These are phyloP conservation scores for Hephaestus fuliginosus DNA, from an alignment of 2,797 vertebrate genomes.

Conservation along the genomic window DNA sequence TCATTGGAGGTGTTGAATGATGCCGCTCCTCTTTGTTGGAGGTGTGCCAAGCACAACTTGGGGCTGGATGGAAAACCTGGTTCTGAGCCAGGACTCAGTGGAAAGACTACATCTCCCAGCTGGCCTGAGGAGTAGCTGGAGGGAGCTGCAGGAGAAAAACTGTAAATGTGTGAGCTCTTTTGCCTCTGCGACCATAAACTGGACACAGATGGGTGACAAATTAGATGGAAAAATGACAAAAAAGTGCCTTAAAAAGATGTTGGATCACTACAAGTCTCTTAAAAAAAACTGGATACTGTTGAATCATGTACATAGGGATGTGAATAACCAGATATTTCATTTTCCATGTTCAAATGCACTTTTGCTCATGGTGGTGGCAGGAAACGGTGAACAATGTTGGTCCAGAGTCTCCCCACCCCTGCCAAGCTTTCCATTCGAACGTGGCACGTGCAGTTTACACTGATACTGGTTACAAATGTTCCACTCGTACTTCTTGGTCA, in stretches of 20 bases:
- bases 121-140: constrained; percentile 12
- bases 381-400: background rate
- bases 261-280: background rate
- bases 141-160: constrained; percentile 14
- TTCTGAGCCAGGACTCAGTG: constrained; percentile 21
- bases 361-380: background rate
- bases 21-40: constrained; percentile 26
- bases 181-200: background rate
- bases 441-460: background rate
- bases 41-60: constrained; percentile 1
- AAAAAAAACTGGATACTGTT: background rate
- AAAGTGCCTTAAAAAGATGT: background rate
- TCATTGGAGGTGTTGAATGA: constrained; percentile 39
- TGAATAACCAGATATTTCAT: background rate
- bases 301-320: background rate
- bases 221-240: background rate
- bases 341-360: background rate
- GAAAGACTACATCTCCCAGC: constrained; percentile 46
- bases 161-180: background rate
- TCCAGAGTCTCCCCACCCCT: too few relatives aligned
- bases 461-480: background rate
- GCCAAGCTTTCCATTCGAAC: background rate
- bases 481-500: background rate
- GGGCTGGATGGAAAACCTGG: constrained; percentile 23
- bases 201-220: background rate